Percentiles rank a stretch among this genome's conserved stretches.
phyloP scores from a whole-genome alignment of 2,888 invertebrate species.

The Leistus spinibarbis region DNA sequence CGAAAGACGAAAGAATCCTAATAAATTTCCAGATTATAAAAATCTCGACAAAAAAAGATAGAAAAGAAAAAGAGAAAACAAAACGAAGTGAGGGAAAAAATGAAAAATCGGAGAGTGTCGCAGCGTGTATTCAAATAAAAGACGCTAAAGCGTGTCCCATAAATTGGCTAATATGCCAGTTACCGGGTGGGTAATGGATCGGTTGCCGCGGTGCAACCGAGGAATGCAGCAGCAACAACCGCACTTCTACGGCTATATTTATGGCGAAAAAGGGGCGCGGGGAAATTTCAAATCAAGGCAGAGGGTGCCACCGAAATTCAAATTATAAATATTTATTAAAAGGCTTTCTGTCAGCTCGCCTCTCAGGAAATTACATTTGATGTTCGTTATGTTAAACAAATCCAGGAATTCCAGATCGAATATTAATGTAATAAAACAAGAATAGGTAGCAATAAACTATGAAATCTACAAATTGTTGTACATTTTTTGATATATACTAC shows the following conservation, averaged over 20 bases:
- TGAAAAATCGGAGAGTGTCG: constrained; percentile 10
- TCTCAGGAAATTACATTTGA: too few species aligned
- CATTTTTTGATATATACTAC: too few species aligned
- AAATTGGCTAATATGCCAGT: constrained; percentile 20
- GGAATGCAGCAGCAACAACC: constrained; percentile 2
- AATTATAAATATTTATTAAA: too few species aligned
- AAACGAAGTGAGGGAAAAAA: background rate
- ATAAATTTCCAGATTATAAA: constrained; percentile 39
- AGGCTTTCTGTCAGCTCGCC: too few species aligned
- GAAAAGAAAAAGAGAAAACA: constrained; percentile 13
- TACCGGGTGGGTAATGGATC: constrained; percentile 10
- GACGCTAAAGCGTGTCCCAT: constrained; percentile 15
- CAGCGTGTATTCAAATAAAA: constrained; percentile 19
- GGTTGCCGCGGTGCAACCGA: constrained; percentile 3
- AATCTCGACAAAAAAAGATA: constrained; percentile 26
- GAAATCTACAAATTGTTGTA: too few species aligned
- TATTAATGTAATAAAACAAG: too few species aligned
- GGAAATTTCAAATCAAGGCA: too few species aligned
- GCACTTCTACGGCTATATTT: background rate
- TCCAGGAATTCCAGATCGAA: too few species aligned
- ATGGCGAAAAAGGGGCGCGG: too few species aligned
- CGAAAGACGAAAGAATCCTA: constrained; percentile 32
- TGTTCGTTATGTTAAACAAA: too few species aligned
- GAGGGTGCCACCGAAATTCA: too few species aligned
- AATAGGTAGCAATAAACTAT: too few species aligned